A percentile compares a stretch with the other conserved stretches of the same genome.
Conservation (phyloP, 2,797 vertebrate genomes). For the Darevskia nairensis region DNA sequence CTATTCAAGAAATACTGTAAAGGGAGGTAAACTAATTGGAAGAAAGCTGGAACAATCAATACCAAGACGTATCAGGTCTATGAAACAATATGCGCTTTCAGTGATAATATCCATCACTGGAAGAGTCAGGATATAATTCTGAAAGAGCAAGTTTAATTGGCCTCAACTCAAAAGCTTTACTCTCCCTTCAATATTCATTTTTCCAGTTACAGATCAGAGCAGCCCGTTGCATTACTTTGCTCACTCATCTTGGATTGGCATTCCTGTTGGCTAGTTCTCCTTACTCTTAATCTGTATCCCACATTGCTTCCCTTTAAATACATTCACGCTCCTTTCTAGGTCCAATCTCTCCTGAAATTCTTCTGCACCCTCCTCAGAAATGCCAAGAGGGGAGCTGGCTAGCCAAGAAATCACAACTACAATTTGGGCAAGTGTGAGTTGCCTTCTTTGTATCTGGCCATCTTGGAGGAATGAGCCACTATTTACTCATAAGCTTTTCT, state of each 20-base stretch:
- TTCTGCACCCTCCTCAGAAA: background rate
- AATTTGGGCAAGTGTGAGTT: background rate
- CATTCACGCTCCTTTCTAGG: background rate
- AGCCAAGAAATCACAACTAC: background rate
- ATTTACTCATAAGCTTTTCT: background rate
- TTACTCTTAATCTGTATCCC: background rate
- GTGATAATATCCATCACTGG: slow-evolving; percentile 9
- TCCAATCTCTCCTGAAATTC: background rate
- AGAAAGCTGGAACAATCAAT: slow-evolving; percentile 11
- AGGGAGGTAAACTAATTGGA: background rate
- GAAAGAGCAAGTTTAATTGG: slow-evolving; percentile 37
- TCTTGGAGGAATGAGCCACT: background rate
- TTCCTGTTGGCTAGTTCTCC: slow-evolving; percentile 10
- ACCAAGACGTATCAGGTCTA: slow-evolving; percentile 13
- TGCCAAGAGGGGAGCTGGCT: background rate
- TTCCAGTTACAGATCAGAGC: slow-evolving; percentile 23
- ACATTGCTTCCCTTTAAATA: background rate
- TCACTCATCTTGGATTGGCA: background rate
- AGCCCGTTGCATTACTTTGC: background rate
- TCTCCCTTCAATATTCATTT: slow-evolving; percentile 20
- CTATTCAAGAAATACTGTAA: background rate
- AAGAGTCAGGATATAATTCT: slow-evolving; percentile 25
- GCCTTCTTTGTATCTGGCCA: background rate
- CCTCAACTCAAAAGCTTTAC: slow-evolving; percentile 33
- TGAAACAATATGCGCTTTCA: background rate